Evolutionary conservation across 2,797 vertebrate genomes (phyloP).

Genomic region (Crenichthys baileyi): DNA sequence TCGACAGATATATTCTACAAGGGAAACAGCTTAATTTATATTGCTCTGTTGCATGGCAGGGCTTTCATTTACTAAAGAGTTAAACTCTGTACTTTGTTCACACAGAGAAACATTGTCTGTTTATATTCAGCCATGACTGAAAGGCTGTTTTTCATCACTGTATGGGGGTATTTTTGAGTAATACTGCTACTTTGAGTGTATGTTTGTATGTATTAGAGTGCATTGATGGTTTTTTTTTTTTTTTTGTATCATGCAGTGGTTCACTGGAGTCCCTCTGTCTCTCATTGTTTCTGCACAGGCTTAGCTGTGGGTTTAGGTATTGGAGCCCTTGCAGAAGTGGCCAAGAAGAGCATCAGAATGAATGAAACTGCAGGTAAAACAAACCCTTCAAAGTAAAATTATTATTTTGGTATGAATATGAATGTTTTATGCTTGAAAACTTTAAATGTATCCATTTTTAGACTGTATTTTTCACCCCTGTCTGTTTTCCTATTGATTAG

Average conservation of each 20-base stretch:
- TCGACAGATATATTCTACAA: not conserved
- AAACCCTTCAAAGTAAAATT: not conserved
- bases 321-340: slow-evolving; percentile 94
- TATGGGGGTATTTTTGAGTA: not conserved
- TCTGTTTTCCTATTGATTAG: not conserved
- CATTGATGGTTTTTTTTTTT: not conserved
- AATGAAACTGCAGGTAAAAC: slow-evolving; percentile 83
- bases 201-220: not conserved
- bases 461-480: not conserved
- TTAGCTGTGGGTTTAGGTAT: slow-evolving; percentile 94
- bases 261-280: not conserved
- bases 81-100: not conserved
- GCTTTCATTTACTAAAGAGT: not conserved
- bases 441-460: not conserved
- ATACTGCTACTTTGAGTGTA: not conserved
- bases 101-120: not conserved
- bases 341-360: slow-evolving; percentile 91
- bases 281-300: slow-evolving; percentile 77
- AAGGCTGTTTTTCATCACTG: not conserved
- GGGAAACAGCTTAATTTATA: not conserved
- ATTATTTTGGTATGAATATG: not conserved
- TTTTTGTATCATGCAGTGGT: not conserved
- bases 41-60: no score
- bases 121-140: not conserved
- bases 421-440: not conserved